Evolutionary conservation across 2,113 vertebrate genomes (phyloP).

Genomic region (Heliornis fulica): DNA sequence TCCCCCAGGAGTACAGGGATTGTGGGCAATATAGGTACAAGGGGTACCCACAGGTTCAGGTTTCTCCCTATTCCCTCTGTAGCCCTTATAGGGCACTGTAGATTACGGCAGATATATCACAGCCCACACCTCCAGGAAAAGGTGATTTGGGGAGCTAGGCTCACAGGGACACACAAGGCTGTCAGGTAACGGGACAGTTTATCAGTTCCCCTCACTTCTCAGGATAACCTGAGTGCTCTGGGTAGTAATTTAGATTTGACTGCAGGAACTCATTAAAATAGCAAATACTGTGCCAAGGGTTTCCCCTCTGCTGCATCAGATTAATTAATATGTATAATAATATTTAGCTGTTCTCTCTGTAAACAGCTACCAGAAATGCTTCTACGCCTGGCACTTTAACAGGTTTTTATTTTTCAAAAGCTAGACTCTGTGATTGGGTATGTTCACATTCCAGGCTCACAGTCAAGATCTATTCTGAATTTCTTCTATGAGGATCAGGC

Average conservation of each 20-base stretch:
- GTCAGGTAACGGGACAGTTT: background rate
- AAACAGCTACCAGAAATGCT: background rate
- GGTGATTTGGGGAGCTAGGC: background rate
- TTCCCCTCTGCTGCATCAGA: background rate
- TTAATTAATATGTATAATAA: background rate
- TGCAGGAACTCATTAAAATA: background rate
- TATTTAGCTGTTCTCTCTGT: background rate
- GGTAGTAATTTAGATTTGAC: background rate
- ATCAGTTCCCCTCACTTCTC: background rate
- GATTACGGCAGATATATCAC: rapidly evolving
- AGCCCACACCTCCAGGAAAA: background rate
- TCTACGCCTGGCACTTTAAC: background rate
- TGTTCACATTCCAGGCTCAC: background rate
- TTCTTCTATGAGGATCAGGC: background rate
- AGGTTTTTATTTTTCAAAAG: background rate
- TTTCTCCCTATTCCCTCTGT: background rate
- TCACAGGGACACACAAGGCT: background rate
- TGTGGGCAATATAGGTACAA: rapidly evolving
- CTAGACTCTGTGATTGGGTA: rapidly evolving
- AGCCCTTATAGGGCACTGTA: background rate
- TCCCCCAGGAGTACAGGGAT: background rate
- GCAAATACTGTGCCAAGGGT: background rate
- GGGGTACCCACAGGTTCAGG: background rate
- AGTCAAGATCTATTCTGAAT: background rate
- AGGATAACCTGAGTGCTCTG: rapidly evolving